These are phyloP conservation scores for Doryteuthis pealeii DNA, from an alignment of 1,140 invertebrate genomes.

Conservation along the genomic window DNA sequence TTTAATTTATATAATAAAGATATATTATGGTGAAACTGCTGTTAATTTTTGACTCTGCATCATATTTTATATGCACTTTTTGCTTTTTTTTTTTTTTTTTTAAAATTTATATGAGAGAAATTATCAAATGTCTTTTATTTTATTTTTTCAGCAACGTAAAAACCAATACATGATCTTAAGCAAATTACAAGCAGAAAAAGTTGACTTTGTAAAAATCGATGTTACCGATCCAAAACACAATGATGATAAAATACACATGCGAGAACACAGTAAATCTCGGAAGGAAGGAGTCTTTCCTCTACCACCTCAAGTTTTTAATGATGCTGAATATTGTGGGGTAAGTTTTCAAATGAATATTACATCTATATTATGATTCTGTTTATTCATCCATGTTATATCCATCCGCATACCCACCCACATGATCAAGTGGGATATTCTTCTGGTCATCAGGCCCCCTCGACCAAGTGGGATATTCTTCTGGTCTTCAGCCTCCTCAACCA, in stretches of 20 bases:
- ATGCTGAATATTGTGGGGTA: constrained; percentile 89
- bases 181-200: constrained; percentile 86
- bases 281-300: constrained; percentile 73
- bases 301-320: constrained; percentile 93
- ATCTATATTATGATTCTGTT: background rate
- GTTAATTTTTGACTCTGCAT: too few species aligned
- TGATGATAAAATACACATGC: constrained; percentile 88
- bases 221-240: constrained; percentile 90
- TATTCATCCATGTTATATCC: too few species aligned
- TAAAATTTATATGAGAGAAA: too few species aligned
- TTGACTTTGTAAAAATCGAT: constrained; percentile 85
- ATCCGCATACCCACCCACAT: too few species aligned
- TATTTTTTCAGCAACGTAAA: constrained; percentile 81
- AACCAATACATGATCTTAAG: constrained; percentile 87
- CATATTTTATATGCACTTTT: too few species aligned
- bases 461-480: too few species aligned
- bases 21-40: too few species aligned
- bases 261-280: constrained; percentile 73
- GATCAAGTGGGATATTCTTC: too few species aligned
- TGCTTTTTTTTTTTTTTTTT: too few species aligned
- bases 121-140: constrained; percentile 11
- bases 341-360: constrained; percentile 47
- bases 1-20: too few species aligned
- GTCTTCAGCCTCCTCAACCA: too few species aligned
- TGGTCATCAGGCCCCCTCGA: too few species aligned